These are phyloP conservation scores for Bimastos eiseni DNA, from an alignment of 2,888 invertebrate species.

Conservation along the genomic window DNA sequence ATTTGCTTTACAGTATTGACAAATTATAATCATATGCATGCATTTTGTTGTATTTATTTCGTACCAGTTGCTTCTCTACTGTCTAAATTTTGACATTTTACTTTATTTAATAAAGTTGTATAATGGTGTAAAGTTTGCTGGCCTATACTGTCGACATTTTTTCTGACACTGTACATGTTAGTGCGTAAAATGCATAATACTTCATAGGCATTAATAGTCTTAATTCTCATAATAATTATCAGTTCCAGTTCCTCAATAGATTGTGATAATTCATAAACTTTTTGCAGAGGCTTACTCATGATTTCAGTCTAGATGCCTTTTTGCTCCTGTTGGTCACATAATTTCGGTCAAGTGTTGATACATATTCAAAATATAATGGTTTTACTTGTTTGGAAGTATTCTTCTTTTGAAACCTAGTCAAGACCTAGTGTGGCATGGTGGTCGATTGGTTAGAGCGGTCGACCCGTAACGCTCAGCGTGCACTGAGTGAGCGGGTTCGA, in stretches of 20 bases:
- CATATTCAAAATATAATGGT: background rate
- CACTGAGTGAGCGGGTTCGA: too few relatives aligned
- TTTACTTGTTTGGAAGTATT: background rate
- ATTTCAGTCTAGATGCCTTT: background rate
- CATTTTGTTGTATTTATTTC: background rate
- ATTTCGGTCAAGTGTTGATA: background rate
- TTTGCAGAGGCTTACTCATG: background rate
- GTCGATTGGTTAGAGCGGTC: too few relatives aligned
- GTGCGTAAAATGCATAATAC: background rate
- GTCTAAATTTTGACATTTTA: background rate
- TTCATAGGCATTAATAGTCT: background rate
- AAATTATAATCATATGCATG: background rate
- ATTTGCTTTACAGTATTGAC: constrained; percentile 1
- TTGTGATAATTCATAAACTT: background rate
- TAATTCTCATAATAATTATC: background rate
- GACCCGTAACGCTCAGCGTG: too few relatives aligned
- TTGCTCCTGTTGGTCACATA: background rate
- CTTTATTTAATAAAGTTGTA: background rate
- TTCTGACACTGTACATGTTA: background rate
- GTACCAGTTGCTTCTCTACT: background rate
- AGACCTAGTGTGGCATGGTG: too few relatives aligned
- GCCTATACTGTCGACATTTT: background rate
- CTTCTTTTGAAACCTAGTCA: background rate
- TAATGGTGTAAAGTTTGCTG: background rate
- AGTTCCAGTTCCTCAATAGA: background rate